These are phyloP conservation scores for Chesias legatella DNA, from an alignment of 2,888 invertebrate genomes.

Conservation along the genomic window DNA sequence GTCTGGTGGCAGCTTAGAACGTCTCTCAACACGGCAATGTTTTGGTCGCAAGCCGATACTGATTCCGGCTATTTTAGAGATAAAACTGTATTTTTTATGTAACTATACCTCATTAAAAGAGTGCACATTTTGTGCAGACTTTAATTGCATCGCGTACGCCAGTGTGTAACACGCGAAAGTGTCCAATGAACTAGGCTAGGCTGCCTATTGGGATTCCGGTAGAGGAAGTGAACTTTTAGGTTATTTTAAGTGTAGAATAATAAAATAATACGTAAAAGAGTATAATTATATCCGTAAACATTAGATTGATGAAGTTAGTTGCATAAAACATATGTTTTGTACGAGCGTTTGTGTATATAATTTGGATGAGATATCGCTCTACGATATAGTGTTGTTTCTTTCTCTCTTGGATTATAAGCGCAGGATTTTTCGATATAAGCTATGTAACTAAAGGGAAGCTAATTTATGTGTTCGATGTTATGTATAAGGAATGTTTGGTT, in stretches of 20 bases:
- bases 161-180: constrained; percentile 59
- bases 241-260: constrained; percentile 46
- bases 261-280: constrained; percentile 37
- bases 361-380: constrained; percentile 12
- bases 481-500: constrained; percentile 37
- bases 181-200: constrained; percentile 73
- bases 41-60: constrained; percentile 50
- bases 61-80: constrained; percentile 45
- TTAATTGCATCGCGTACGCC: constrained; percentile 48
- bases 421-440: constrained; percentile 11
- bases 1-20: constrained; percentile 69
- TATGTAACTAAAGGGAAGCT: constrained; percentile 27
- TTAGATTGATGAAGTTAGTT: constrained; percentile 25
- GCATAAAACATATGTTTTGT: constrained; percentile 11
- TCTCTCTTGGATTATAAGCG: constrained; percentile 11
- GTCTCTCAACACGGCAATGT: constrained; percentile 60
- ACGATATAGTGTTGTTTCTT: constrained; percentile 15
- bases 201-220: constrained; percentile 56
- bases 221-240: constrained; percentile 52
- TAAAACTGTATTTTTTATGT: constrained; percentile 39
- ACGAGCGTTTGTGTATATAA: background rate
- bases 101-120: constrained; percentile 35
- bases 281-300: constrained; percentile 24
- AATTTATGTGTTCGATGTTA: constrained; percentile 38
- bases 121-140: constrained; percentile 46